phyloP scores from a whole-genome alignment of 1,140 invertebrate genomes.

The Hormaphis cornu region DNA sequence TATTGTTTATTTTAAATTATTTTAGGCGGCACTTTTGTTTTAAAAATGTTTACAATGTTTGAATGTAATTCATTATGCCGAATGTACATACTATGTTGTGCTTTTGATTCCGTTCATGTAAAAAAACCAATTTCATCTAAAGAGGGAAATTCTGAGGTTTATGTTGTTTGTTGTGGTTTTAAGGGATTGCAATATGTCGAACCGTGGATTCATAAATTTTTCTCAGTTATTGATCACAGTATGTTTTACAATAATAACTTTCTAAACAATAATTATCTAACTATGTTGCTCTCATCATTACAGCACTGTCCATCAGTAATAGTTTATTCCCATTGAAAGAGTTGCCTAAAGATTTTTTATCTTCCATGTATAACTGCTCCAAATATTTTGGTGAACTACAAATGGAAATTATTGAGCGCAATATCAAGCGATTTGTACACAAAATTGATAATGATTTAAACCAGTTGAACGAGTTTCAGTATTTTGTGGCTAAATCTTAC shows the following conservation, averaged over 20 bases:
- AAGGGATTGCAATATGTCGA: conserved; percentile 36
- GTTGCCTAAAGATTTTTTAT: conserved; percentile 13
- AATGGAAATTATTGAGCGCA: conserved; percentile 10
- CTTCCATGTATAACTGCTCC: conserved; percentile 17
- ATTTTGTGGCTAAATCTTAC: background rate
- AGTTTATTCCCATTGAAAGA: conserved; percentile 16
- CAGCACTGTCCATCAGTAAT: background rate
- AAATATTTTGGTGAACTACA: conserved; percentile 26
- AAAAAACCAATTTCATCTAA: conserved; percentile 87
- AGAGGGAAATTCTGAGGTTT: conserved; percentile 90
- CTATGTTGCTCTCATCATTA: background rate
- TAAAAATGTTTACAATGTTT: conserved; percentile 89
- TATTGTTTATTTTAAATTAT: background rate
- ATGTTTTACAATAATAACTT: background rate
- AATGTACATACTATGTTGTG: conserved; percentile 67
- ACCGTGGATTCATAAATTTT: conserved; percentile 19
- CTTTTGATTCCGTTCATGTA: conserved; percentile 61
- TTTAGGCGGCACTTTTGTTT: conserved; percentile 59
- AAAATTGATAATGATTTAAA: background rate
- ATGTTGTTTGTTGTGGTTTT: conserved; percentile 68
- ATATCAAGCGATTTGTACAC: conserved; percentile 3
- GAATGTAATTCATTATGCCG: conserved; percentile 69
- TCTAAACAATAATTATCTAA: background rate
- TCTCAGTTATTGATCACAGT: background rate
- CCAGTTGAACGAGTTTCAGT: background rate